Base-by-base conservation (phyloP, 2,797 vertebrate genomes). In the Pygocentrus nattereri region DNA sequence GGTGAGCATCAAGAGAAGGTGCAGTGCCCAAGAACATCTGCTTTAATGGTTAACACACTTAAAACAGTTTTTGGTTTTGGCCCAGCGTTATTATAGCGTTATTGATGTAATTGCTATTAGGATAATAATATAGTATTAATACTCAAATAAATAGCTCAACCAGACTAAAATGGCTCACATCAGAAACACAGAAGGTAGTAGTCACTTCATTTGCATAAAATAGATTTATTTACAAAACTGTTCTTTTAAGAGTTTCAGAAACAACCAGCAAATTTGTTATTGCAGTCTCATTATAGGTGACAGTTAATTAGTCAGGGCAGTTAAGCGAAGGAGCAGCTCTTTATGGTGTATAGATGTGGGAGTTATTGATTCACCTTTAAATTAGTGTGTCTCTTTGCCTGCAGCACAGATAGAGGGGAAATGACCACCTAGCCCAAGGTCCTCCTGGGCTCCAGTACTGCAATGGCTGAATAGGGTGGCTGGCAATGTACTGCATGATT, bases 371-470 rank as follows among this genome's bases (percentile, higher is more conserved):
- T 72, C 58, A 65, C 50, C 54, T 31, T 69, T 77, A 73, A 76
- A 73, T 62, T 54, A 52, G 47, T 58, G 65, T n/a, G 70, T 30
- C 10, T 3, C 31, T 44, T 74, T 72, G 50, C 27, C 15, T 73
- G 18, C 72, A 67, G 80, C 50, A 67, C 21, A 16, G 65, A 80
- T 62, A 67, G 49, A 25, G 21, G 49, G 69, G 73, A 64, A 64
- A 11, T 64, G 67, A 38, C 74, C 78, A 58, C 34, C 78, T 41
- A 59, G 50, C 65, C 83, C 52, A 80, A 84, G 68, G 74, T 84
- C 74, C 49, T 79, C 30, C 77, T 62, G 69, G 83, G 73, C 59
- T 75, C 34, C 4, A 38, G 21, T 11, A 41, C 1, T 10, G 31
- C 34, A 67, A 3, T 21, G 31, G 12, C 64, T 67, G 21, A 10